These are phyloP conservation scores for Apostichopus leukothele DNA, from an alignment of 53 echinoderm and acorn worm species.

Conservation along the genomic window DNA sequence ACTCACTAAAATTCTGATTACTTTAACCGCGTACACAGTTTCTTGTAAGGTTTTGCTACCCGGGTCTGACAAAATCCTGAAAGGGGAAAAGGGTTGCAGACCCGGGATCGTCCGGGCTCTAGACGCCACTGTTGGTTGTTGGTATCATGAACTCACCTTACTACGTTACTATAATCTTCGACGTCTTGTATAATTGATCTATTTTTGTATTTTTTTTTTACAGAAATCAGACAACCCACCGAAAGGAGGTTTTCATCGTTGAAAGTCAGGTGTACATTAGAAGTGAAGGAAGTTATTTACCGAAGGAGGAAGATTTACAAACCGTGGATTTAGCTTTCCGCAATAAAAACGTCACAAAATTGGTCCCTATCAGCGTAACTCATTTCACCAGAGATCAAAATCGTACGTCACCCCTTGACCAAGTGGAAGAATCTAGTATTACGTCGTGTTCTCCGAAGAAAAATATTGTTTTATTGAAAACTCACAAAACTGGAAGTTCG, in stretches of 20 bases:
- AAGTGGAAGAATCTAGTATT: background rate
- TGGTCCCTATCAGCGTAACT: background rate
- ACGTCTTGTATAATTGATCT: too few species aligned
- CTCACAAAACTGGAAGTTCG: slow-evolving; percentile 43
- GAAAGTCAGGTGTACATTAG: background rate
- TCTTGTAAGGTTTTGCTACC: too few species aligned
- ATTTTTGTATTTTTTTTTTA: too few species aligned
- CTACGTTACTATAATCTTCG: too few species aligned
- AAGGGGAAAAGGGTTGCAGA: too few species aligned
- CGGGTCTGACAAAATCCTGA: too few species aligned
- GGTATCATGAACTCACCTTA: too few species aligned
- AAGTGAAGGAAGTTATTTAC: background rate
- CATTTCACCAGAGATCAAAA: background rate
- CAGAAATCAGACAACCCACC: background rate
- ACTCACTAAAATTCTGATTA: too few species aligned
- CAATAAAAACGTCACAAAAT: background rate
- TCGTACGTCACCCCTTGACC: background rate
- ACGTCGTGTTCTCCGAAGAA: background rate
- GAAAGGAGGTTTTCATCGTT: background rate
- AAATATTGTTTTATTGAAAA: slow-evolving; percentile 49
- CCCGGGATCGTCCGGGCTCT: too few species aligned
- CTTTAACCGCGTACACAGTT: too few species aligned
- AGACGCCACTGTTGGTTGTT: too few species aligned
- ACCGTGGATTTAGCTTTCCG: background rate
- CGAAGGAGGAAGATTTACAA: too few species aligned